Evolutionary conservation across 2,888 invertebrate genomes (phyloP).

Genomic region (Alloplasta piceator): DNA sequence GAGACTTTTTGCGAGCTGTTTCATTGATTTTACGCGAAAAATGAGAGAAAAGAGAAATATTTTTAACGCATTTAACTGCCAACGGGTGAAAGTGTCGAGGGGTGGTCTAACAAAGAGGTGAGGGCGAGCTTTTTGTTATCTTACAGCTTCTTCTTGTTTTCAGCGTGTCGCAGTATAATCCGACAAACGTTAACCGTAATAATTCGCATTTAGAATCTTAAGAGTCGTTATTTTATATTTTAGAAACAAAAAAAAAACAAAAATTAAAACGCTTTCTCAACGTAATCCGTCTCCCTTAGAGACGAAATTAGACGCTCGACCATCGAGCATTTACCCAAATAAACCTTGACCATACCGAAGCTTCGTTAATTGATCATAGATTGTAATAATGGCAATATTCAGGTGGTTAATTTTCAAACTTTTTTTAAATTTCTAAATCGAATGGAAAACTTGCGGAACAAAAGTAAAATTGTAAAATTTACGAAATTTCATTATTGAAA

Average conservation of each 20-base stretch:
- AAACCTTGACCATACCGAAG: too few species aligned
- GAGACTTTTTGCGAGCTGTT: background rate
- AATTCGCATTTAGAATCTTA: conserved; percentile 26
- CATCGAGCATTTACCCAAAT: too few species aligned
- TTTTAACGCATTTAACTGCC: conserved; percentile 70
- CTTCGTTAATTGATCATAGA: too few species aligned
- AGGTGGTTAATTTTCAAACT: too few species aligned
- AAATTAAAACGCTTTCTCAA: conserved; percentile 38
- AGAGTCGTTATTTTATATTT: too few species aligned
- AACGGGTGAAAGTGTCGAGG: conserved; percentile 72
- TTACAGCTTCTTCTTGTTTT: conserved; percentile 75
- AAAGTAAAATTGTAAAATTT: too few species aligned
- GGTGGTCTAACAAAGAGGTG: conserved; percentile 77
- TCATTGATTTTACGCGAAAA: background rate
- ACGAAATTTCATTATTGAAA: too few species aligned
- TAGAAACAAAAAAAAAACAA: too few species aligned
- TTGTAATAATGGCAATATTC: too few species aligned
- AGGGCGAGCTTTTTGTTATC: conserved; percentile 76
- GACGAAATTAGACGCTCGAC: conserved; percentile 7
- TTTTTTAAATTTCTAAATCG: too few species aligned
- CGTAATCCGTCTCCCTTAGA: conserved; percentile 6
- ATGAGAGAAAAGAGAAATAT: conserved; percentile 24
- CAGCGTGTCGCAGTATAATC: conserved; percentile 73
- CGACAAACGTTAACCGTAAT: conserved; percentile 46
- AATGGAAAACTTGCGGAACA: too few species aligned